A percentile compares a stretch with the other conserved stretches of the same genome.
Conservation (phyloP, 2,113 vertebrate species). For the Barnardius zonarius region DNA sequence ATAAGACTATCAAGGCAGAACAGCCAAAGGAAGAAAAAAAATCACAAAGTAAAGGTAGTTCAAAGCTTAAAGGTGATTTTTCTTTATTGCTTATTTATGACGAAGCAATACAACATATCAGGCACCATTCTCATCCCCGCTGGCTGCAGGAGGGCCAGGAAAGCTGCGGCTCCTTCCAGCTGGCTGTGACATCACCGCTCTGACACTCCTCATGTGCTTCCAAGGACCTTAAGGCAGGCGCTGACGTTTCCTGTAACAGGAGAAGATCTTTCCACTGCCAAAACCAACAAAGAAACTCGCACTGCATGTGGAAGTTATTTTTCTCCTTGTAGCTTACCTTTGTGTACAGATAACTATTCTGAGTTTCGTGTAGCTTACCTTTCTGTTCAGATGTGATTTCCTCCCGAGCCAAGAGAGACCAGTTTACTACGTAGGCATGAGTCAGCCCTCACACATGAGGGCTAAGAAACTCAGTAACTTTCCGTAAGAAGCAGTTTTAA, state of each 20-base stretch:
- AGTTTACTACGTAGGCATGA: rapidly evolving
- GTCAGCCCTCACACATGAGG: not conserved
- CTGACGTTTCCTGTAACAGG: not conserved
- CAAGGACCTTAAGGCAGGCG: not conserved
- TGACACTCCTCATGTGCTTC: too few relatives aligned
- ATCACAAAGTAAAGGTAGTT: not conserved
- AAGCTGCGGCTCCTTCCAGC: not conserved
- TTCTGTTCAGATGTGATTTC: not conserved
- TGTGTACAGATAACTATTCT: not conserved
- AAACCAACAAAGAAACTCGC: not conserved
- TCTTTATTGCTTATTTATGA: not conserved
- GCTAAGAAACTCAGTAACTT: not conserved
- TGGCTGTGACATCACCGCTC: not conserved
- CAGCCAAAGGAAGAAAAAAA: not conserved
- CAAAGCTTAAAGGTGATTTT: not conserved
- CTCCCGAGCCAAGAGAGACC: not conserved
- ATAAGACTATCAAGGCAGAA: not conserved
- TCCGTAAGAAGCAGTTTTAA: not conserved
- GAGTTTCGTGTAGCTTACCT: not conserved
- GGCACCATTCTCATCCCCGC: not conserved
- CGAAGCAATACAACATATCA: not conserved
- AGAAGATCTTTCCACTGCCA: not conserved
- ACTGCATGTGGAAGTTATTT: not conserved
- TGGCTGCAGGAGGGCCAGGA: not conserved
- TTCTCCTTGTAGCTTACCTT: not conserved